phyloP scores from a whole-genome alignment of 2,797 vertebrate species.

The Alosa sapidissima region DNA sequence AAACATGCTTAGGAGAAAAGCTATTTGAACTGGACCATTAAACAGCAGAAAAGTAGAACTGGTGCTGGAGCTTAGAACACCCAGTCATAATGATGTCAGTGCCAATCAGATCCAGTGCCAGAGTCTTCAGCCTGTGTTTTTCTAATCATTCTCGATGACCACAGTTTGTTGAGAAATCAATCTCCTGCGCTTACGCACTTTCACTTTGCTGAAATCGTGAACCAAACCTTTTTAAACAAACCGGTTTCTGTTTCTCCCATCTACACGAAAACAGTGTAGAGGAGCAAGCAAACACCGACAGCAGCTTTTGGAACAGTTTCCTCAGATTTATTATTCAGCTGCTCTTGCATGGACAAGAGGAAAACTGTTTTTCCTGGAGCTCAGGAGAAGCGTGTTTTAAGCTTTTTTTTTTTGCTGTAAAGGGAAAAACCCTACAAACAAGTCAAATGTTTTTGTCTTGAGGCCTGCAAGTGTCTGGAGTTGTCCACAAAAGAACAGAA shows the following conservation, averaged over 20 bases:
- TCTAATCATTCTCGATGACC: background rate
- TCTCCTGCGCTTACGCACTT: background rate
- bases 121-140: background rate
- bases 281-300: constrained; percentile 6
- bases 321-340: constrained; percentile 19
- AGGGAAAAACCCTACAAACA: background rate
- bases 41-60: background rate
- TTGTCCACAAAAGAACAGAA: background rate
- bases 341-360: background rate
- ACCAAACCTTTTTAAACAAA: constrained; percentile 1
- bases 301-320: background rate
- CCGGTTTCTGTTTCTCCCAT: constrained; percentile 6
- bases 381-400: background rate
- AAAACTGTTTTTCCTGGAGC: constrained; percentile 14
- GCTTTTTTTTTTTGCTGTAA: background rate
- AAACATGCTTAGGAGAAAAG: background rate
- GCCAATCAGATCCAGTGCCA: background rate
- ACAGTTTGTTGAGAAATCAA: background rate
- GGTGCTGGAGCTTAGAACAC: background rate
- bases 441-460: background rate
- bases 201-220: background rate
- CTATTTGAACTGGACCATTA: background rate
- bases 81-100: background rate
- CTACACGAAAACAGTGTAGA: background rate
- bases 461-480: background rate